These are phyloP conservation scores for Conger conger DNA, from an alignment of 2,113 vertebrate species.

Conservation along the genomic window DNA sequence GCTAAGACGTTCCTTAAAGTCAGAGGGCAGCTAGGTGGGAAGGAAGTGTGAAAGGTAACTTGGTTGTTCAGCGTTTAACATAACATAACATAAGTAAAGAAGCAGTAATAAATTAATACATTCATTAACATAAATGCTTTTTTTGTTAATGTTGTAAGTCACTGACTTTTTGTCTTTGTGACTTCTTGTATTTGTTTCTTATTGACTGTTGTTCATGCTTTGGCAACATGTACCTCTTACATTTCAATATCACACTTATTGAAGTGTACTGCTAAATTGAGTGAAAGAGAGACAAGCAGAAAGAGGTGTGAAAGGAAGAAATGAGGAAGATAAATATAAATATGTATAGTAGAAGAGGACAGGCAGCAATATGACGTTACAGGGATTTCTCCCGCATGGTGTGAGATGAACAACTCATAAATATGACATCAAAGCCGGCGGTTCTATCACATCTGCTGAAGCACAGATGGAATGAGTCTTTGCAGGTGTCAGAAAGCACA, in stretches of 20 bases:
- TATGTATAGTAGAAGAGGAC: background rate
- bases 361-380: background rate
- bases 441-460: background rate
- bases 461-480: background rate
- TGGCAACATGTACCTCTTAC: background rate
- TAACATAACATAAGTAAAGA: too few relatives aligned
- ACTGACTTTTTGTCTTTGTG: background rate
- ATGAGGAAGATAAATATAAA: background rate
- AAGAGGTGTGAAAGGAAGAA: background rate
- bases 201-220: background rate
- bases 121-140: background rate
- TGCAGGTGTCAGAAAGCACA: background rate
- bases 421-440: background rate
- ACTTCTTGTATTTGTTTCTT: background rate
- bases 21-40: slow-evolving; percentile 76
- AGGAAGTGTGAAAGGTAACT: slow-evolving; percentile 12
- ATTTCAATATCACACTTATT: background rate
- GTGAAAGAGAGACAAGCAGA: background rate
- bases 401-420: background rate
- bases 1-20: slow-evolving; percentile 88
- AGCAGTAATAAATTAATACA: background rate
- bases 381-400: background rate
- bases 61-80: background rate
- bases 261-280: too few relatives aligned
- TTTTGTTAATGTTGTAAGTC: background rate